A percentile compares a stretch with the other conserved stretches of the same genome.
These are phyloP conservation scores for Xenops minutus DNA, from an alignment of 2,797 vertebrate species.

Conservation along the genomic window DNA sequence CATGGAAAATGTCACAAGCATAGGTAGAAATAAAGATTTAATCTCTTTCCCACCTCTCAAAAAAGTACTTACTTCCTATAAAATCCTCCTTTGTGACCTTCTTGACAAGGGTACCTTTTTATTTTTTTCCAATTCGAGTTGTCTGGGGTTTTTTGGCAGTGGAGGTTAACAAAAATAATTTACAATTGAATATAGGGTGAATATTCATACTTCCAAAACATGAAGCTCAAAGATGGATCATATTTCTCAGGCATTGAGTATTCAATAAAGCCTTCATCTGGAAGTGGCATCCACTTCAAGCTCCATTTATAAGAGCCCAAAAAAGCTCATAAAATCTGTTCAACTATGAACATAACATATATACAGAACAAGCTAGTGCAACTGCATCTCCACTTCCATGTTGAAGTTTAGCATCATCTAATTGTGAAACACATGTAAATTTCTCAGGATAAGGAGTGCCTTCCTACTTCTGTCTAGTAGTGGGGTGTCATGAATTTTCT, in stretches of 20 bases:
- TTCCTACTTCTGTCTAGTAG: not conserved
- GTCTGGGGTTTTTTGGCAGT: not conserved
- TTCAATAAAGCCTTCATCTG: not conserved
- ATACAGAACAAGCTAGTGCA: not conserved
- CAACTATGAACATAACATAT: not conserved
- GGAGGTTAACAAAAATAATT: not conserved
- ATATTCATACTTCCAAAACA: not conserved
- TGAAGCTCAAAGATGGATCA: not conserved
- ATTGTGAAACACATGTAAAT: not conserved
- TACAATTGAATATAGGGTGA: not conserved
- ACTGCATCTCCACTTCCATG: not conserved
- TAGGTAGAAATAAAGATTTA: not conserved
- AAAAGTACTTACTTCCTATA: not conserved
- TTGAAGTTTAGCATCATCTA: not conserved
- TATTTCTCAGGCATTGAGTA: not conserved
- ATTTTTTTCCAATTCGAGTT: not conserved
- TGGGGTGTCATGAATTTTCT: not conserved
- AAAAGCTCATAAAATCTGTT: not conserved
- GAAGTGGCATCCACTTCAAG: not conserved
- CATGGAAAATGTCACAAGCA: not conserved
- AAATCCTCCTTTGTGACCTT: not conserved
- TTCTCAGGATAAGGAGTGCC: not conserved
- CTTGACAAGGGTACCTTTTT: not conserved
- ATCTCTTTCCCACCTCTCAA: not conserved
- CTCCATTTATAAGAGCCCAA: not conserved